Evolutionary conservation across 2,113 vertebrate genomes (phyloP).

Genomic region (Hepsetus odoe): DNA sequence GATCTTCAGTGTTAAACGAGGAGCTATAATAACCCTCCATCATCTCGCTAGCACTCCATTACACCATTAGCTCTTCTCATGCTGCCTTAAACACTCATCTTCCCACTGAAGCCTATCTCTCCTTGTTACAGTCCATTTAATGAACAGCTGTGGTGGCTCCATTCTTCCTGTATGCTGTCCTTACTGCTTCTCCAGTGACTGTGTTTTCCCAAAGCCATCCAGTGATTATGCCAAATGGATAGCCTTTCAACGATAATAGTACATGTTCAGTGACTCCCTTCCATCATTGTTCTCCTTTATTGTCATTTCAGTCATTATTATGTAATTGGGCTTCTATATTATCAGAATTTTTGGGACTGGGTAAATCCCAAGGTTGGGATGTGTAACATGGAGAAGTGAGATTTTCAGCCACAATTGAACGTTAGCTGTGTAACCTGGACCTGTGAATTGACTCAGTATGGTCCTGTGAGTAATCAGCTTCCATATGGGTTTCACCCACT

Average conservation of each 20-base stretch:
- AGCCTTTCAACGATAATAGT: slow-evolving; percentile 43
- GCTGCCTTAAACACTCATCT: slow-evolving; percentile 51
- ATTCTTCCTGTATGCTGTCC: slow-evolving; percentile 14
- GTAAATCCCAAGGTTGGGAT: neutral
- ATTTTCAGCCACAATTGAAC: slow-evolving; percentile 18
- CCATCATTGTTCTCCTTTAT: slow-evolving; percentile 31
- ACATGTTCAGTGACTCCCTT: neutral
- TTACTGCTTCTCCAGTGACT: slow-evolving; percentile 18
- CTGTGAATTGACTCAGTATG: neutral
- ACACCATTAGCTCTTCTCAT: slow-evolving; percentile 49
- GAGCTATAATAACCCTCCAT: slow-evolving; percentile 51
- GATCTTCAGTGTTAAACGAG: slow-evolving; percentile 43
- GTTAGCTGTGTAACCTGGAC: slow-evolving; percentile 1
- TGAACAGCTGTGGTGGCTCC: slow-evolving; percentile 54
- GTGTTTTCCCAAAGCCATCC: slow-evolving; percentile 34
- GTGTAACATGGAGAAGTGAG: neutral
- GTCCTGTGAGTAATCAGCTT: slow-evolving; percentile 9
- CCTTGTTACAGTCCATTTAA: slow-evolving; percentile 57
- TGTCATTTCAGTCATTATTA: slow-evolving; percentile 33
- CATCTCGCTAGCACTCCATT: slow-evolving; percentile 50
- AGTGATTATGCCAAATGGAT: slow-evolving; percentile 43
- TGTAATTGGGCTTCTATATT: slow-evolving; percentile 23
- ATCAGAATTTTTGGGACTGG: slow-evolving; percentile 7
- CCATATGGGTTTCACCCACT: neutral
- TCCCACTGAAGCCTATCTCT: slow-evolving; percentile 48